phyloP scores from a whole-genome alignment of 2,113 vertebrate species.

The Columbina picui region DNA sequence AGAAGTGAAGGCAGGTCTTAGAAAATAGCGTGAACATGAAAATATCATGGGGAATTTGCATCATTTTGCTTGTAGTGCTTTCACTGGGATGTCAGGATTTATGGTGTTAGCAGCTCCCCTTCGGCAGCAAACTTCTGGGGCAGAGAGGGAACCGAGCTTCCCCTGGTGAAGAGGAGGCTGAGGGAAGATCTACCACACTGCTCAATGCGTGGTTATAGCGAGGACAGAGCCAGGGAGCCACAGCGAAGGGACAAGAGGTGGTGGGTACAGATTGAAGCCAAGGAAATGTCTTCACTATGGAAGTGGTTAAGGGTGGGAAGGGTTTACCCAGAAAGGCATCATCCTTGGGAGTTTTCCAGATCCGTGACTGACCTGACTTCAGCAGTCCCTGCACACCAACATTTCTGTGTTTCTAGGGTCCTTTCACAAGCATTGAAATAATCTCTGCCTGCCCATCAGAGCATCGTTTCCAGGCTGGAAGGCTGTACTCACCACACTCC shows the following conservation, averaged over 20 bases:
- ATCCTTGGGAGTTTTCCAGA: neutral
- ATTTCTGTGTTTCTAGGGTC: neutral
- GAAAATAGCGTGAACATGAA: neutral
- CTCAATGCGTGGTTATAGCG: fast-evolving
- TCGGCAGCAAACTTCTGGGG: neutral
- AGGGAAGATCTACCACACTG: neutral
- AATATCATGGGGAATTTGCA: neutral
- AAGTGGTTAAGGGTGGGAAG: neutral
- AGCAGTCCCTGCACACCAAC: neutral
- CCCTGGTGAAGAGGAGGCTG: neutral
- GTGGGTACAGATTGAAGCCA: neutral
- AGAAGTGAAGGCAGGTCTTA: neutral
- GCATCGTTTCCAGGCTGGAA: neutral
- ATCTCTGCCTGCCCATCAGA: neutral
- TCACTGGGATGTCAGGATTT: neutral
- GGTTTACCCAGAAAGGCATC: neutral
- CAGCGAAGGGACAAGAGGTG: neutral
- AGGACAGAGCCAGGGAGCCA: neutral
- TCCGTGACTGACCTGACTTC: neutral
- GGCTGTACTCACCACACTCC: neutral
- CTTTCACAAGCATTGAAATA: neutral
- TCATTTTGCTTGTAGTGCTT: neutral
- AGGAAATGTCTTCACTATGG: neutral
- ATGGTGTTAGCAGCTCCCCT: neutral
- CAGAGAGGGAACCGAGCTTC: neutral